These are phyloP conservation scores for Trachythela sp. DNA, from an alignment of 64 coral and sea anemone genomes.

Conservation along the genomic window DNA sequence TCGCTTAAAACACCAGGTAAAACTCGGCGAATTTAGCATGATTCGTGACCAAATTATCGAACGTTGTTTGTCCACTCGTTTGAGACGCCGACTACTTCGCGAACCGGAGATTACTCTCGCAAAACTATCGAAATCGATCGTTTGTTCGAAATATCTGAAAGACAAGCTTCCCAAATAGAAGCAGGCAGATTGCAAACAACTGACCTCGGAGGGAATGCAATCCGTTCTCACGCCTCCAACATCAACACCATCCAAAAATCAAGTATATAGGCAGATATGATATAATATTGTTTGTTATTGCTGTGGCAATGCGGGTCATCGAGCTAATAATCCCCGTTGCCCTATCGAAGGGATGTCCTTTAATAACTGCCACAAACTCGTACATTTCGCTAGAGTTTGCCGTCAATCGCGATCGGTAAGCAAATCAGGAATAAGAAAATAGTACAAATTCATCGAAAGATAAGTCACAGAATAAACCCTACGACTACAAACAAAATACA, in stretches of 20 bases:
- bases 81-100: slow-evolving; percentile 9
- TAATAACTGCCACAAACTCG: slow-evolving; percentile 14
- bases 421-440: background rate
- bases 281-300: background rate
- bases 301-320: background rate
- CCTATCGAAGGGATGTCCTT: background rate
- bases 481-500: background rate
- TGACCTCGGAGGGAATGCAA: background rate
- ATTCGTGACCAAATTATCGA: slow-evolving; percentile 32
- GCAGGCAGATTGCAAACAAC: background rate
- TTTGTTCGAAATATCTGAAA: background rate
- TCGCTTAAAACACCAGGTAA: background rate
- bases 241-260: background rate
- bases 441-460: background rate
- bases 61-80: background rate
- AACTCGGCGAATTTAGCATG: background rate
- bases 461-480: background rate
- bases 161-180: slow-evolving; percentile 19
- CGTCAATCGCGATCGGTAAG: background rate
- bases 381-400: slow-evolving; percentile 11
- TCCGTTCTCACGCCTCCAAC: background rate
- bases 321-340: background rate
- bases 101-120: slow-evolving; percentile 16
- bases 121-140: slow-evolving; percentile 6
- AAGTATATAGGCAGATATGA: background rate